Base-by-base conservation (phyloP, 1,140 invertebrate genomes). In the Oncopodura yosiiana region DNA sequence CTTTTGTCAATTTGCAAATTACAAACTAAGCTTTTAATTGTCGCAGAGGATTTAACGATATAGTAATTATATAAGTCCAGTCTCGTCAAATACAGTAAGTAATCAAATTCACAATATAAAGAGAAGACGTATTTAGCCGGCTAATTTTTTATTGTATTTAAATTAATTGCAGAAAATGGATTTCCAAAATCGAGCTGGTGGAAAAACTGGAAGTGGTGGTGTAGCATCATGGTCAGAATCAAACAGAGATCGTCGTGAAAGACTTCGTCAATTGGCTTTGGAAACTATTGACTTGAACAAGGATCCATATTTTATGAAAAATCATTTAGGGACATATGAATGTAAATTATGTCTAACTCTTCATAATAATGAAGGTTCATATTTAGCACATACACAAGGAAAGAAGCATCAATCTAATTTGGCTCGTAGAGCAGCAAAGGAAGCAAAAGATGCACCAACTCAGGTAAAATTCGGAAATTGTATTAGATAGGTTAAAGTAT, bases 371-470 rank as follows among this genome's bases (percentile, higher is more conserved):
- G 96, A 99, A 73, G 96, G 95, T 2, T 97, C 92, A 69, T 99
- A 99, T 69, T 76, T 99, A 64, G 95, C 96, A 12, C 96, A 99
- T 67, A 99, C 96, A 0, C 96, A 99, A 73, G 96, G 96, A n/a
- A 99, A 99, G 69, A 99, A 99, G 66, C 96, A 99, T 87, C 96
- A 99, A 71, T 89, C 93, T 1, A 99, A 99, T 75, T 78, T 99
- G 66, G 95, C 94, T 6, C 76, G 95, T 32, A 76, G 96, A 73
- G 95, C 95, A 44, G 95, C 95, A 0, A 98, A 98, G 72, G 95
- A 99, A 73, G 94, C 95, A 3, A 95, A 96, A 69, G 95, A 99
- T 74, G 82, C 88, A 9, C 94, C 94, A 0, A 82, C 85, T 37
- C 80, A 78, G 63, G 71, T 73, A 61, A 42, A 34, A 18, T 49